Evolutionary conservation across 2,113 vertebrate species (phyloP).

Genomic region (Micronycteris hirsuta): DNA sequence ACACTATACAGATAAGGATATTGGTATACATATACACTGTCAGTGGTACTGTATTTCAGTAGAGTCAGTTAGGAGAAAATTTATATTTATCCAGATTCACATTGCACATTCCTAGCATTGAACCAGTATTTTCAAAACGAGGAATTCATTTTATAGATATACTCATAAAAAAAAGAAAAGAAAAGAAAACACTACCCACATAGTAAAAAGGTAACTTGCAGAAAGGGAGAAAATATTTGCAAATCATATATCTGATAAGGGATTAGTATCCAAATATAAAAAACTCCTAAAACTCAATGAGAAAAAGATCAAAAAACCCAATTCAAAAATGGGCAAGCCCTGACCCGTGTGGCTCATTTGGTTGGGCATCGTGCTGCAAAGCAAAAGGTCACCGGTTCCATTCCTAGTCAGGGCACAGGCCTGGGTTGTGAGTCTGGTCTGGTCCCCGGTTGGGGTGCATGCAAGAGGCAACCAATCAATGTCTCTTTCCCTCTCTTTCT

Average conservation of each 20-base stretch:
- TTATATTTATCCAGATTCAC: background rate
- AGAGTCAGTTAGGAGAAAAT: background rate
- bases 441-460: too few relatives aligned
- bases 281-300: background rate
- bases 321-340: background rate
- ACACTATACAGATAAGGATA: background rate
- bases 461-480: too few relatives aligned
- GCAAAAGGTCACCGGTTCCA: too few relatives aligned
- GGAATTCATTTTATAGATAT: background rate
- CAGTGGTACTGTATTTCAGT: background rate
- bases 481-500: too few relatives aligned
- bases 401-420: too few relatives aligned
- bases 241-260: background rate
- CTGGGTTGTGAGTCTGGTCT: too few relatives aligned
- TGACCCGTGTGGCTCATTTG: too few relatives aligned
- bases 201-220: background rate
- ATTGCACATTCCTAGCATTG: background rate
- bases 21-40: background rate
- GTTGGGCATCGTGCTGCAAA: too few relatives aligned
- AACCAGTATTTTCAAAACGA: background rate
- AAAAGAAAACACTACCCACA: background rate
- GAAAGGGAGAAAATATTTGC: background rate
- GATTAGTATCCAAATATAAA: background rate
- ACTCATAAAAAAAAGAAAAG: too few relatives aligned
- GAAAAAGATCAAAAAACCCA: background rate